These are phyloP conservation scores for Tipula helvola DNA, from an alignment of 2,888 invertebrate species.

Conservation along the genomic window DNA sequence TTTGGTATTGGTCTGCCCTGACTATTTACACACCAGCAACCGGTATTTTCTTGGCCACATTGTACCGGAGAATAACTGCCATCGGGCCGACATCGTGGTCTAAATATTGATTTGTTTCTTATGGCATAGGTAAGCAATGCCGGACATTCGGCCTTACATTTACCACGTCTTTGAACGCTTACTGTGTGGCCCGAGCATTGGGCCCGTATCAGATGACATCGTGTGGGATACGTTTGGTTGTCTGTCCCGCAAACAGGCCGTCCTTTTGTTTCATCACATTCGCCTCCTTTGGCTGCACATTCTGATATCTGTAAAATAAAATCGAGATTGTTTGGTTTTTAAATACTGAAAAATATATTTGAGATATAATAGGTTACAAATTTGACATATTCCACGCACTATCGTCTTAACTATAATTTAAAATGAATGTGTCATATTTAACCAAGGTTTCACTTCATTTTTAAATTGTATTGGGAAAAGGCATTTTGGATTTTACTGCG, in stretches of 20 bases:
- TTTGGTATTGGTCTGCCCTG: conserved; percentile 72
- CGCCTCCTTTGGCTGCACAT: conserved; percentile 33
- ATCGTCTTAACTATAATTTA: too few relatives aligned
- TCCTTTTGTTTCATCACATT: conserved; percentile 34
- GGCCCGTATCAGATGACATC: conserved; percentile 64
- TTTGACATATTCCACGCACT: too few relatives aligned
- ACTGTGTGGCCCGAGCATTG: conserved; percentile 66
- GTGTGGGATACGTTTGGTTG: conserved; percentile 66
- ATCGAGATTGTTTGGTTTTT: too few relatives aligned
- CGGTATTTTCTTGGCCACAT: conserved; percentile 57
- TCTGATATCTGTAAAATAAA: conserved; percentile 32
- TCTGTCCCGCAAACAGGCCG: conserved; percentile 42
- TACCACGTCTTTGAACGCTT: conserved; percentile 58
- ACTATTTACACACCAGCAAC: conserved; percentile 85
- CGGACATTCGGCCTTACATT: conserved; percentile 56
- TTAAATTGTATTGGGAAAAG: too few relatives aligned
- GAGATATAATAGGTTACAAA: too few relatives aligned
- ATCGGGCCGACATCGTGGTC: conserved; percentile 69
- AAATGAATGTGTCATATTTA: too few relatives aligned
- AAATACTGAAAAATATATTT: not conserved
- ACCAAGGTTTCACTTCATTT: too few relatives aligned
- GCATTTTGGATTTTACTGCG: too few relatives aligned
- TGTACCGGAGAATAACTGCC: conserved; percentile 78
- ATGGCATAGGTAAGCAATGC: conserved; percentile 34
- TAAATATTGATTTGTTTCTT: conserved; percentile 40